A percentile compares a stretch with the other conserved stretches of the same genome.
phyloP scores from a whole-genome alignment of 2,113 vertebrate genomes.

The Phrynosoma platyrhinos region DNA sequence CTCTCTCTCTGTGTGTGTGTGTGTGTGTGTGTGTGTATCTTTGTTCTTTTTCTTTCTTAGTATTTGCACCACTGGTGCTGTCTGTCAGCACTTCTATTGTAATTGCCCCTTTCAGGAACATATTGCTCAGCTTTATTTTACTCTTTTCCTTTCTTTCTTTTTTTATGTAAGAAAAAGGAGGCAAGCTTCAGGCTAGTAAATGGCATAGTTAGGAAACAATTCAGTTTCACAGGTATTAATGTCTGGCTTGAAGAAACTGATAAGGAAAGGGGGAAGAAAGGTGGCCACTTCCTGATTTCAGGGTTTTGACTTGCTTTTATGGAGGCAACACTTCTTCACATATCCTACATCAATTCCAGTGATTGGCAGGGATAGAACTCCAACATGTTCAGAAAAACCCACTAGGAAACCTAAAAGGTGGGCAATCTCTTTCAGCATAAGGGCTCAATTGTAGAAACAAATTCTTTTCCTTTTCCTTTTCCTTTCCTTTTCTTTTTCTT shows the following conservation, averaged over 20 bases:
- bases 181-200: conserved; percentile 73
- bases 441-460: too few species aligned
- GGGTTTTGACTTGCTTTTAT: conserved; percentile 24
- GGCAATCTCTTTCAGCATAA: too few species aligned
- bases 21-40: too few species aligned
- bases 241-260: conserved; percentile 48
- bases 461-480: too few species aligned
- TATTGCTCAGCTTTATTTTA: conserved; percentile 72
- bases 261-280: conserved; percentile 24
- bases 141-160: background rate
- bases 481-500: too few species aligned
- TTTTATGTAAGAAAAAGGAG: conserved; percentile 38
- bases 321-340: background rate
- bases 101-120: conserved; percentile 73
- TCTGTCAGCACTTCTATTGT: conserved; percentile 73
- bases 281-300: conserved; percentile 25
- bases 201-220: conserved; percentile 67
- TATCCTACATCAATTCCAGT: background rate
- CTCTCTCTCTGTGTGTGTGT: too few species aligned
- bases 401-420: background rate
- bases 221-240: conserved; percentile 59
- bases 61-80: conserved; percentile 57
- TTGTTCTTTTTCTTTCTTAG: conserved; percentile 9
- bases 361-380: background rate
- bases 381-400: background rate